Evolutionary conservation across 2,797 vertebrate genomes (phyloP).

Genomic region (Labeo calbasu): DNA sequence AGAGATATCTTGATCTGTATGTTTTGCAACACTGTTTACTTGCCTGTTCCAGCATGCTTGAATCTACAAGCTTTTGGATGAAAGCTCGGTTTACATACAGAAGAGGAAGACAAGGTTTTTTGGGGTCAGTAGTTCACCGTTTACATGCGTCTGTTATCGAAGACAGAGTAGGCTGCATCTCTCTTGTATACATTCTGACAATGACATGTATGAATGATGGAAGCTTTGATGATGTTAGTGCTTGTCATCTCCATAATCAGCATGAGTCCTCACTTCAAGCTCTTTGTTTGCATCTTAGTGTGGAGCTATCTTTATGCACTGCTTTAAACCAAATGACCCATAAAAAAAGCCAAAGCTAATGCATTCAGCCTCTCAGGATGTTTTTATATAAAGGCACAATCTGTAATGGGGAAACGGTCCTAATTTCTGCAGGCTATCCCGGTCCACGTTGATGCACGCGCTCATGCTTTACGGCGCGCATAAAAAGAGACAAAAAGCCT

Average conservation of each 20-base stretch:
- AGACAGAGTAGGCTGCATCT: background rate
- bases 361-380: conserved; percentile 45
- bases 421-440: conserved; percentile 47
- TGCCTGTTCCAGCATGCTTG: conserved; percentile 7
- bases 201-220: background rate
- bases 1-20: background rate
- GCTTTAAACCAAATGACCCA: conserved; percentile 48
- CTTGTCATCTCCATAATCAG: conserved; percentile 14
- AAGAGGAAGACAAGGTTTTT: background rate
- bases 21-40: conserved; percentile 9
- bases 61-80: conserved; percentile 2
- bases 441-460: background rate
- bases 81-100: conserved; percentile 8
- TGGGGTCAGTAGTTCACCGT: background rate
- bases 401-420: conserved; percentile 21
- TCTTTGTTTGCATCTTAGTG: conserved; percentile 59
- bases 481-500: conserved; percentile 22
- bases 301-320: conserved; percentile 22
- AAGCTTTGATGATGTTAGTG: conserved; percentile 3
- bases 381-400: conserved; percentile 43
- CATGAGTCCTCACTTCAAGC: conserved; percentile 1
- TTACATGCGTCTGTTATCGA: background rate
- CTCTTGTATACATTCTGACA: background rate
- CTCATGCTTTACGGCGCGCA: conserved; percentile 9
- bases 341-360: conserved; percentile 51